A percentile compares a stretch with the other conserved stretches of the same genome.
phyloP scores from a whole-genome alignment of 1,140 invertebrate genomes.

The Caenorhabditis inopinata region DNA sequence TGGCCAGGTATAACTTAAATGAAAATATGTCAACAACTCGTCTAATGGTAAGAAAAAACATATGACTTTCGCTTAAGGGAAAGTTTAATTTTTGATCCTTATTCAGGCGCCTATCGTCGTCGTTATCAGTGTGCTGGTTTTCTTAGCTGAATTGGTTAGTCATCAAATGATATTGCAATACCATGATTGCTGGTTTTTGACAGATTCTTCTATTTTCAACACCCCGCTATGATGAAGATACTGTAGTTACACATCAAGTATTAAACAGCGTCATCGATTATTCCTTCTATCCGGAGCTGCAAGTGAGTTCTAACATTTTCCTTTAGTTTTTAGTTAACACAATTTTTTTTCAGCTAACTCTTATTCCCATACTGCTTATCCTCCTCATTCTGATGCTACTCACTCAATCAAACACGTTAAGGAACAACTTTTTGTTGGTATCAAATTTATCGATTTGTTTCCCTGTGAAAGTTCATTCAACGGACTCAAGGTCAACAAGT shows the following conservation, averaged over 20 bases:
- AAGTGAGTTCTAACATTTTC: no score
- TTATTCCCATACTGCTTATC: neutral
- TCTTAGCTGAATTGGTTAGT: neutral
- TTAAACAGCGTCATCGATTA: neutral
- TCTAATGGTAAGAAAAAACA: neutral
- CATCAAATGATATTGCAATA: neutral
- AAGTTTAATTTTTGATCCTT: conserved; percentile 12
- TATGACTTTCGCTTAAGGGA: neutral
- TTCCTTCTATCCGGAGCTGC: conserved; percentile 6
- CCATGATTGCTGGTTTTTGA: no score
- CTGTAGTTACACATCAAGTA: neutral
- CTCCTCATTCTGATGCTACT: neutral
- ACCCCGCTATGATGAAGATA: neutral
- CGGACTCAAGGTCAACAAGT: neutral
- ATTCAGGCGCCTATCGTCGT: conserved; percentile 23
- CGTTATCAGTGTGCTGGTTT: neutral
- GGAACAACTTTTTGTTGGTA: neutral
- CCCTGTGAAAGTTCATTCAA: neutral
- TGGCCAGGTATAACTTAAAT: neutral
- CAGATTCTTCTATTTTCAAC: neutral
- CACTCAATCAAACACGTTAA: neutral
- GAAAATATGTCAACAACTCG: conserved; percentile 14
- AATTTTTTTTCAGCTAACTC: neutral
- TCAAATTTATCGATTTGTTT: conserved; percentile 2
- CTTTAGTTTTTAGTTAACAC: neutral